Conservation (phyloP, 2,888 invertebrate genomes). For the Drosophila vallismaia region DNA sequence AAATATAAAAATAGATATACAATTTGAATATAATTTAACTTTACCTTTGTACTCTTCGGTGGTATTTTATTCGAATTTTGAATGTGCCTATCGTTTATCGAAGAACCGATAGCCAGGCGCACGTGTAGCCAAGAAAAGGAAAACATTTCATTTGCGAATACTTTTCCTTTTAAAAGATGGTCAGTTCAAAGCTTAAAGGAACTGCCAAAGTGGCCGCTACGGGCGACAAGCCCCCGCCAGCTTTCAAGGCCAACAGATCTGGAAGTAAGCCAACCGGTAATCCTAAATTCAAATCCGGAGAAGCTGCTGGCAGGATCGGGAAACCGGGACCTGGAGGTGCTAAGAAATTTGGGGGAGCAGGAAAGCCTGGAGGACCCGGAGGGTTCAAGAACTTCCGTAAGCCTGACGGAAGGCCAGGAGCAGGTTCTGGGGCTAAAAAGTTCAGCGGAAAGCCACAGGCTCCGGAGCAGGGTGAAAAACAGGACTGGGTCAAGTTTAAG, state of each 20-base stretch:
- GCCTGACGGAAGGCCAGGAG: neutral
- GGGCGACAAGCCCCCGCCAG: slow-evolving; percentile 5
- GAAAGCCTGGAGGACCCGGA: neutral
- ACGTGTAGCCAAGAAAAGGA: slow-evolving; percentile 18
- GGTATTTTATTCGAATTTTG: neutral
- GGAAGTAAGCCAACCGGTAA: slow-evolving; percentile 4
- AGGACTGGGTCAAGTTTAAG: slow-evolving; percentile 90
- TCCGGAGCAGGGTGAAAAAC: slow-evolving; percentile 84
- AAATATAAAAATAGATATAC: no score
- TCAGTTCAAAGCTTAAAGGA: slow-evolving; percentile 33
- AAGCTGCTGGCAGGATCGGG: slow-evolving; percentile 2
- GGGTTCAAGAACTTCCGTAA: slow-evolving; percentile 14
- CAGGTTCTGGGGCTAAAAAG: slow-evolving; percentile 7
- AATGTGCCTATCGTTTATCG: neutral
- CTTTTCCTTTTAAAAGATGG: slow-evolving; percentile 17
- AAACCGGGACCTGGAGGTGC: neutral
- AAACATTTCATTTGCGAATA: slow-evolving; percentile 17
- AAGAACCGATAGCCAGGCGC: slow-evolving; percentile 1
- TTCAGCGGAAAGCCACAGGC: slow-evolving; percentile 28
- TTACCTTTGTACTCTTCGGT: neutral
- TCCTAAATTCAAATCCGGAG: slow-evolving; percentile 18
- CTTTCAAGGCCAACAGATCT: slow-evolving; percentile 19
- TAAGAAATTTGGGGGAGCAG: neutral
- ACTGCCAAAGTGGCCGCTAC: slow-evolving; percentile 20
- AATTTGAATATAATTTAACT: neutral